A percentile compares a stretch with the other conserved stretches of the same genome.
Evolutionary conservation across 1,140 invertebrate species (phyloP).

Genomic region (Parasteatoda tepidariorum): DNA sequence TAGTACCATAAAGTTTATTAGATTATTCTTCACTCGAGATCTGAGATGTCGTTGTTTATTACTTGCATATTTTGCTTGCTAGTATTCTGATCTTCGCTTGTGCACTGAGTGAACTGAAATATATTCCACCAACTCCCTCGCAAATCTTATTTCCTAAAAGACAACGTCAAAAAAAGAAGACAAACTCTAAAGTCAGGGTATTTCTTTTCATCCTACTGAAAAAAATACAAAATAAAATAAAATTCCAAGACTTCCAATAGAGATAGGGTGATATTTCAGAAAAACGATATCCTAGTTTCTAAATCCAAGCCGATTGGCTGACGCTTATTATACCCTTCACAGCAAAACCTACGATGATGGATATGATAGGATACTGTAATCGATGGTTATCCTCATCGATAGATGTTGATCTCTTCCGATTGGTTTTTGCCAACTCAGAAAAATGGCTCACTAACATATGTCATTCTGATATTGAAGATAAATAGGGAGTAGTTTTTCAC

Average conservation of each 20-base stretch:
- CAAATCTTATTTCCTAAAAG: too few species aligned
- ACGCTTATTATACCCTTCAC: constrained; percentile 26
- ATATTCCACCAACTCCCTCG: too few species aligned
- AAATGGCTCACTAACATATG: background rate
- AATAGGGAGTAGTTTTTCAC: constrained; percentile 15
- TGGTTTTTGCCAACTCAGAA: too few species aligned
- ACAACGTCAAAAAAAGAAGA: background rate
- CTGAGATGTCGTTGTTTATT: too few species aligned
- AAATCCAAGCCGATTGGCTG: constrained; percentile 16
- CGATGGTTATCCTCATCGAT: constrained; percentile 32
- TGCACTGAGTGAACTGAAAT: too few species aligned
- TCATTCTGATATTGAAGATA: constrained; percentile 11
- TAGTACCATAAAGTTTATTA: too few species aligned
- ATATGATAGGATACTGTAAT: constrained; percentile 17
- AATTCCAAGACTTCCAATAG: background rate
- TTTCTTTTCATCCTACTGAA: background rate
- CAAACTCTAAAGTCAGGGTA: background rate
- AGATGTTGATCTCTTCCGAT: constrained; percentile 5
- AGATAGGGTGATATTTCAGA: constrained; percentile 14
- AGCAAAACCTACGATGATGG: constrained; percentile 12
- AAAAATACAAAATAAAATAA: background rate
- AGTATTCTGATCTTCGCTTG: too few species aligned
- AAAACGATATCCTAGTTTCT: background rate
- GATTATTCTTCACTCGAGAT: too few species aligned
- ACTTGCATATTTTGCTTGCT: too few species aligned